Conservation (phyloP, 2,113 vertebrate genomes). For the Lepidiolamprologus cunningtoni region DNA sequence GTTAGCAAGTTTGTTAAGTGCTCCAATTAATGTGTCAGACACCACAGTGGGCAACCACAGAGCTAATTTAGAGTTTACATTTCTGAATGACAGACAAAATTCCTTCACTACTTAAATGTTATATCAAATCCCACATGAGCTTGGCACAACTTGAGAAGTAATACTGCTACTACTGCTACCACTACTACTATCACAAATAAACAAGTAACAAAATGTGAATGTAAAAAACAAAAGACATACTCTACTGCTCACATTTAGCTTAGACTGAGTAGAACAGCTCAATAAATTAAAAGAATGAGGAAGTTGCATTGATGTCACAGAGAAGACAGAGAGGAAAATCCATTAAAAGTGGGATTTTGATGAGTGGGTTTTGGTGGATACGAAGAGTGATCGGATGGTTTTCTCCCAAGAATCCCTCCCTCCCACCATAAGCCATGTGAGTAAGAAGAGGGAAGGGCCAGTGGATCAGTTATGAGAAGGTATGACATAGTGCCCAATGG, state of each 20-base stretch:
- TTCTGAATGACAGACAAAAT: not conserved
- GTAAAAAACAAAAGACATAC: not conserved
- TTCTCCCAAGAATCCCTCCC: not conserved
- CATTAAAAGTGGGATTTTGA: not conserved
- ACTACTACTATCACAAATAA: not conserved
- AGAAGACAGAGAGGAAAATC: not conserved
- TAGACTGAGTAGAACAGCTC: not conserved
- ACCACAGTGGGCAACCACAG: not conserved
- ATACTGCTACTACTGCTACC: not conserved
- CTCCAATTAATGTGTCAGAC: not conserved
- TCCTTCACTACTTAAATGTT: not conserved
- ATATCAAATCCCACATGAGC: not conserved
- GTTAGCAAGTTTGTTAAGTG: conserved; percentile 12
- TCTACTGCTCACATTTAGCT: not conserved
- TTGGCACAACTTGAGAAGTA: not conserved
- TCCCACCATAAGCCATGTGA: not conserved
- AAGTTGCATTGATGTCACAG: not conserved
- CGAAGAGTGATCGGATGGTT: not conserved
- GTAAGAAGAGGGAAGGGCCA: not conserved
- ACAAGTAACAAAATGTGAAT: not conserved
- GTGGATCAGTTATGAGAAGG: not conserved
- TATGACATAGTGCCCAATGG: not conserved
- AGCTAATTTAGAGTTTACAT: not conserved
- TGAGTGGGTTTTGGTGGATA: not conserved
- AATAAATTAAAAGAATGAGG: not conserved